Base-by-base conservation (phyloP, 2,113 vertebrate species). In the Thunnus maccoyii region DNA sequence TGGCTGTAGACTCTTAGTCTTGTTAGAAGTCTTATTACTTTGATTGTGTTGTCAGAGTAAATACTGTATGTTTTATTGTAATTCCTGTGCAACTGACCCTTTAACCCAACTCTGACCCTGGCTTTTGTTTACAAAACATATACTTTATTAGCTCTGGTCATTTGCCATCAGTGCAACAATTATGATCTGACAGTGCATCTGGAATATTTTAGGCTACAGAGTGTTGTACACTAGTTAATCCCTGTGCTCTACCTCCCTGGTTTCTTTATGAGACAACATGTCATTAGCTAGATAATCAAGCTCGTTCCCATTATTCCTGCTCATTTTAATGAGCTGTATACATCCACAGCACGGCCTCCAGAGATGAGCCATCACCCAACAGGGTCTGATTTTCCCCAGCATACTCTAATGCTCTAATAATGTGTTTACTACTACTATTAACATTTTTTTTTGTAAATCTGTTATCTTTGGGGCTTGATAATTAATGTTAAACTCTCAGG, bases 281-380 rank as follows among this genome's bases (percentile, higher is more conserved):
- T 85, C 86, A 89, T 93, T 89, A 86, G 74, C 65, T 25, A 77
- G 84, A 92, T 91, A 86, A 93, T 92, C 86, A 87, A 80, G 86
- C 87, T 79, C 86, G 87, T 89, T 86, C 80, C 76, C 87, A 92
- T 93, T 92, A 92, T 88, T 67, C 5, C 84, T 41, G 78, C 79
- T 90, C 70, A 64, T 92, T 89, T 91, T 91, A 92, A 92, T 88
- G 86, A 92, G 91, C 68, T 80, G 79, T 88, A 73, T 80, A 90
- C 79, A 87, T 84, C 81, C 76, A 52, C 72, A 56, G 77, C 83
- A 56, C 8, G 4, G 84, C 83, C 88, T 79, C 78, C 73, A 72
- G 88, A 86, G 88, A 89, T 77, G 89, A 86, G 76, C 77, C 82
- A 75, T 75, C 85, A 76, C 78, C 86, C 72, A 85, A 69, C 64